Conservation (phyloP, 2,888 invertebrate species). For the Ischnus inquisitorius region DNA sequence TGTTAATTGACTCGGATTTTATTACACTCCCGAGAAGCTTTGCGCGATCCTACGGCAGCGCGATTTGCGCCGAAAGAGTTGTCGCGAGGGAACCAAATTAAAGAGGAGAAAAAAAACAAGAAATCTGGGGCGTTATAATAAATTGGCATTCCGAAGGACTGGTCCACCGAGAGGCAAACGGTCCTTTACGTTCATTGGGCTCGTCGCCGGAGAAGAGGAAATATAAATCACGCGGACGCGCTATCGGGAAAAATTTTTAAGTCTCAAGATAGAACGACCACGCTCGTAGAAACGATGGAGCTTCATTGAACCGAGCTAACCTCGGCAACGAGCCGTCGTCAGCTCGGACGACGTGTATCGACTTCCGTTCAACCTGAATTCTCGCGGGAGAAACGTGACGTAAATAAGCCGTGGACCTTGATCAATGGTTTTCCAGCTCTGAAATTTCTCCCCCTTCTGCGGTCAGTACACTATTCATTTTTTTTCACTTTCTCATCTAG, state of each 20-base stretch:
- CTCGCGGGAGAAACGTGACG: conserved; percentile 22
- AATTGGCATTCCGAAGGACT: conserved; percentile 70
- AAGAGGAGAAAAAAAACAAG: conserved; percentile 54
- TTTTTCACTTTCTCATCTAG: too few species aligned
- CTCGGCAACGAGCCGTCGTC: neutral
- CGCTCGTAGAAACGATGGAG: conserved; percentile 8
- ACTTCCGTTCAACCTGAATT: neutral
- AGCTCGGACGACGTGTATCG: conserved; percentile 33
- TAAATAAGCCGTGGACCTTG: conserved; percentile 25
- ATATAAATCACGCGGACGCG: conserved; percentile 50
- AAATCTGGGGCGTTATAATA: conserved; percentile 68
- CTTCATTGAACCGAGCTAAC: conserved; percentile 6
- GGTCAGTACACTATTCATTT: neutral
- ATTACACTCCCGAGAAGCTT: conserved; percentile 75
- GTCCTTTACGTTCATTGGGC: conserved; percentile 63
- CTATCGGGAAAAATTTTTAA: conserved; percentile 42
- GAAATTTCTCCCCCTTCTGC: neutral
- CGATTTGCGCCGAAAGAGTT: conserved; percentile 69
- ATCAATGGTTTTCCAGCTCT: neutral
- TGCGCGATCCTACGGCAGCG: conserved; percentile 55
- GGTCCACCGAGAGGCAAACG: conserved; percentile 63
- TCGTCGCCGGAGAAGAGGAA: conserved; percentile 49
- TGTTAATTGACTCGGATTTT: conserved; percentile 83
- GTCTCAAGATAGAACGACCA: conserved; percentile 1
- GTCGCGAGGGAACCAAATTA: conserved; percentile 60